These are phyloP conservation scores for Triops cancriformis DNA, from an alignment of 1,140 invertebrate species.

Conservation along the genomic window DNA sequence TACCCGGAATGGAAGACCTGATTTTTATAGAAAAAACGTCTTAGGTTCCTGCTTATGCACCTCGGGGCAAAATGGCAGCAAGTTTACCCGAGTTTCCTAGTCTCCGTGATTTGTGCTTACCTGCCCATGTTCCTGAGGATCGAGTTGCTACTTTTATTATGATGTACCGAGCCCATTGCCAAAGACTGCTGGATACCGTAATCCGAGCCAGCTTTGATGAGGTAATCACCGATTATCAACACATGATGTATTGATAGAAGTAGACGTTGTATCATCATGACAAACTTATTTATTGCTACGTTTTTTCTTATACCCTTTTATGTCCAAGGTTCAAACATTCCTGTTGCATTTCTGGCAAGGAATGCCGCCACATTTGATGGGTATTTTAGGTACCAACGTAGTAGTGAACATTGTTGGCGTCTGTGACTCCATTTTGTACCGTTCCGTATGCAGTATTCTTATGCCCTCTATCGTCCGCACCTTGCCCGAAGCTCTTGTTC, in stretches of 20 bases:
- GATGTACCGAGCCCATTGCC: constrained; percentile 50
- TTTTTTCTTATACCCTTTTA: neutral
- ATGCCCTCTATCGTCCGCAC: constrained; percentile 45
- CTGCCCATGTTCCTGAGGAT: constrained; percentile 39
- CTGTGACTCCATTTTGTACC: constrained; percentile 49
- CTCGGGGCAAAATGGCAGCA: constrained; percentile 29
- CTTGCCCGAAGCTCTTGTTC: constrained; percentile 42
- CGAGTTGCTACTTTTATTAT: constrained; percentile 46
- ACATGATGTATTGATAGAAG: constrained; percentile 18
- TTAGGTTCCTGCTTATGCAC: constrained; percentile 16
- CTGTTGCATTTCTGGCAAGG: constrained; percentile 50
- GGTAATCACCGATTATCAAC: constrained; percentile 34
- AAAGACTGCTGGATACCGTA: constrained; percentile 46
- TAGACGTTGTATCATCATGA: neutral
- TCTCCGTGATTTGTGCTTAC: constrained; percentile 42
- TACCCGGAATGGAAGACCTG: too few relatives aligned
- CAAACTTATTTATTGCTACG: neutral
- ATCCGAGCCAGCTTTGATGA: constrained; percentile 48
- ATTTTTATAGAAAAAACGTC: neutral
- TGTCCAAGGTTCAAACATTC: constrained; percentile 44
- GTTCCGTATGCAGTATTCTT: constrained; percentile 44
- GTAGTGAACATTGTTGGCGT: constrained; percentile 46
- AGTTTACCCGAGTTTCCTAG: constrained; percentile 47
- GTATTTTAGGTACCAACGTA: constrained; percentile 40
- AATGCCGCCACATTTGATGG: constrained; percentile 45